Base-by-base conservation (phyloP, 2,797 vertebrate species). In the Channa striata region DNA sequence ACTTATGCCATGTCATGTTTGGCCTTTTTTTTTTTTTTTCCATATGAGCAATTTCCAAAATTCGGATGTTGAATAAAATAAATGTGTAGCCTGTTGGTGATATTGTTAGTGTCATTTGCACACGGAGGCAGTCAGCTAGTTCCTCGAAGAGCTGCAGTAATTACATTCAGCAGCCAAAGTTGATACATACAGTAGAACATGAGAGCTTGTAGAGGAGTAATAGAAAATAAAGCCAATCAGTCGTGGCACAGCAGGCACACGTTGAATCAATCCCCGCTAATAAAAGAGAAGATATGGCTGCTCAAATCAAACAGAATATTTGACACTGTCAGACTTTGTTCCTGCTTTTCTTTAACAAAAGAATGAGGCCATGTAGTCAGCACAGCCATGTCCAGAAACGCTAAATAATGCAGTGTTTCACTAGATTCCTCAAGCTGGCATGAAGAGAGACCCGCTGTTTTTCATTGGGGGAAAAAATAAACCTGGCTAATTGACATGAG, bases 401-500 rank as follows among this genome's bases (percentile, higher is more conserved):
- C 74, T 90, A 86, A 93, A 92, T 91, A 90, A 92, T 91, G 75
- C 81, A 90, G 64, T 14, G 46, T 76, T 82, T 82, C 53, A 73
- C 70, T 67, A 63, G 76, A 64, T 72, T 79, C 57, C 56, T 59
- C 58, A 21, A 5, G 69, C 62, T 83, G 77, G 75, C 72, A 62
- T 74, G 69, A 72, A 60, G 51, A 57, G 46, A 73, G 56, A 65
- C 82, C 74, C 4, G 72, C 84, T 90, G 87, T 65, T 89, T 82
- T 57, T 84, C 64, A 68, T 83, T 80, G 72, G 78, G 72, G 74
- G 84, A 87, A 86, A 85, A 83, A 88, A 89, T 73, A 73, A 77
- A 83, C 61, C 72, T 80, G 71, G 74, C 88, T 92, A 91, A 93
- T 92, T 93, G 91, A 90, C 88, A 89, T 89, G 87, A 78, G 69